Evolutionary conservation across 2,797 vertebrate species (phyloP), one percentile per base, ranked within the genome.

Genomic region (Pampus argenteus): DNA sequence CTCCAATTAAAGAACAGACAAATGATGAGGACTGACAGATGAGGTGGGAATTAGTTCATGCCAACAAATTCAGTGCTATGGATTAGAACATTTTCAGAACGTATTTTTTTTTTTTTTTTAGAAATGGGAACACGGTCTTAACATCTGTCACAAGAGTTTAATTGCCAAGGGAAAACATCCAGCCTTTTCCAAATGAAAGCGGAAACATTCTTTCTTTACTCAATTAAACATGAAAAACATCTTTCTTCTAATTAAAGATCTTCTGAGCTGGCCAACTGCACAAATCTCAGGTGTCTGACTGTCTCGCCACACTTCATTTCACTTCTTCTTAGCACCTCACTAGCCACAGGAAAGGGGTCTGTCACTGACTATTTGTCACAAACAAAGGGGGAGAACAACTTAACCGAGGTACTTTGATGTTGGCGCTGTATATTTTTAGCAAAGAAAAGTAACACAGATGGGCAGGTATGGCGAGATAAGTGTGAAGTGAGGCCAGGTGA

Each of bases 161-260:
- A 82, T 66, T 65, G 34, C 60, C 69, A 25, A 60, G 58, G 58
- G 71, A 85, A 72, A 74, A 76, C 45, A 77, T 58, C 44, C 44
- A 56, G 57, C 25, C 18, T 69, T 76, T 71, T 64, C 56, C 66
- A 66, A 86, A 78, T 62, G 51, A 79, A 76, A 60, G 26, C 64
- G 69, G 74, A 84, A 82, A 67, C 64, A 60, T 75, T 76, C 5
- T 75, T 86, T 67, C 59, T 83, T 72, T 74, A 84, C 61, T 77
- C 79, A 84, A 86, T 86, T 80, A 80, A 86, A 89, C 82, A 73
- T 78, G 65, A 87, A 86, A 76, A 76, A 18, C 69, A 75, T 78
- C 49, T 72, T 72, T 85, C 62, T 78, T 81, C 74, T 80, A 81
- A 89, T 86, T 89, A 89, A 83, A 81, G 79, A 83, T 81, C 63